Evolutionary conservation across 2,888 invertebrate species (phyloP), one percentile per base, ranked within the genome.

Genomic region (Ennomos quercinarius): DNA sequence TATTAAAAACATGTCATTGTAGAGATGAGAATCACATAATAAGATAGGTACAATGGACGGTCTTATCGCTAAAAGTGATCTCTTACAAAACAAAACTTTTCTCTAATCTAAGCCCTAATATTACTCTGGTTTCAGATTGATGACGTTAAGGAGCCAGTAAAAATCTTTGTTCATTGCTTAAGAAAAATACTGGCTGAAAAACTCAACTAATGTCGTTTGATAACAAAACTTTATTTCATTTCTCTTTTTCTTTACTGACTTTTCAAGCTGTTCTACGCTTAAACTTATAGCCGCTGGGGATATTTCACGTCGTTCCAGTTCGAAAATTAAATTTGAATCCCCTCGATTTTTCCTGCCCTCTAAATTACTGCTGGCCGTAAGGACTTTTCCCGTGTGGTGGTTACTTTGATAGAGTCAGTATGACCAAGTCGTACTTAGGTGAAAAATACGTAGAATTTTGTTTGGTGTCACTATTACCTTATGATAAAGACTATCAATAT

Each of bases 261-360:
- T 84, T 80, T 74, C 72, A 71, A 81, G 75, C 81, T 80, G 73
- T 80, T 78, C 70, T 70, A 76, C 71, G 77, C 79, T 86, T 81
- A 83, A 88, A 89, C 83, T 87, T 84, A 72, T 77, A 81, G 84
- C 87, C 87, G 76, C 84, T 76, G 77, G 89, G 89, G 83, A 89
- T 86, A 80, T 85, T 89, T 85, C 85, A 85, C 87, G 88, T 86
- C 84, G 85, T 89, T 89, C 73, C 82, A 77, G 85, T 85, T 86
- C 82, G 84, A 84, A 91, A 91, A 91, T 92, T 91, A 91, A 92
- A 91, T 92, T 92, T 89, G 87, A 89, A 86, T 87, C 89, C 92
- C 91, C 91, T 83, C 81, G 78, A 81, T 87, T 91, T 89, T 89
- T 89, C 73, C 86, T 84, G 83, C 89, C 90, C 90, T 86, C 76